These are phyloP conservation scores for Beroe forskalii DNA, from an alignment of 37 sponge, comb jelly and placozoan genomes.

Conservation along the genomic window DNA sequence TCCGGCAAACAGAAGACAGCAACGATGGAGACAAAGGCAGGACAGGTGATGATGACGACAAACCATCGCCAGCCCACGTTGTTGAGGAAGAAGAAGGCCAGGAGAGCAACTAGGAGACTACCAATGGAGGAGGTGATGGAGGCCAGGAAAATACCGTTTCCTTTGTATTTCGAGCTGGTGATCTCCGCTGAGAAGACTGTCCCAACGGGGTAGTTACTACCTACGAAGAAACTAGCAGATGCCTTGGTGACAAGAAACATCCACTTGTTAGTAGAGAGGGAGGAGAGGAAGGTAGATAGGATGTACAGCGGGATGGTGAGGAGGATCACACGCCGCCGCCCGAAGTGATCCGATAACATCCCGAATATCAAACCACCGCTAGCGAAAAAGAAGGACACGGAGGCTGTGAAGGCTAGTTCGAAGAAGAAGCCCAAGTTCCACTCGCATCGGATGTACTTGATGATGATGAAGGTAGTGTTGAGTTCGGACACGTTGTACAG, in stretches of 20 bases:
- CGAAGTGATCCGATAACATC: not conserved
- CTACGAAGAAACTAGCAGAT: not conserved
- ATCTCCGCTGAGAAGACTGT: not conserved
- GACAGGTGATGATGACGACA: not conserved
- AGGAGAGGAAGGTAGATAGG: not conserved
- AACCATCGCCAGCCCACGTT: not conserved
- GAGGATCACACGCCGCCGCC: not conserved
- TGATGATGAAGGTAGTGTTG: not conserved
- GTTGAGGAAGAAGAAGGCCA: not conserved
- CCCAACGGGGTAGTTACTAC: not conserved
- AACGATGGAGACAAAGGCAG: not conserved
- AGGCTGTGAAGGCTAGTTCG: not conserved
- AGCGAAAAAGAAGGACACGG: not conserved
- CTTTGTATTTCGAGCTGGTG: not conserved
- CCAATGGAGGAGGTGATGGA: not conserved
- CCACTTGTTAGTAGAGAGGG: not conserved
- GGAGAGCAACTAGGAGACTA: not conserved
- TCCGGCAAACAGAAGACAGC: not conserved
- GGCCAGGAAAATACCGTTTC: not conserved
- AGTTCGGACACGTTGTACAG: not conserved
- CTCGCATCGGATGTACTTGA: not conserved
- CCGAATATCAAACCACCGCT: not conserved
- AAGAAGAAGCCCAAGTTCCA: not conserved
- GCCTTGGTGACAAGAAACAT: not conserved
- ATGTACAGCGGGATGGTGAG: not conserved